phyloP scores from a whole-genome alignment of 2,888 invertebrate species.

The Leucophora obtusa region DNA sequence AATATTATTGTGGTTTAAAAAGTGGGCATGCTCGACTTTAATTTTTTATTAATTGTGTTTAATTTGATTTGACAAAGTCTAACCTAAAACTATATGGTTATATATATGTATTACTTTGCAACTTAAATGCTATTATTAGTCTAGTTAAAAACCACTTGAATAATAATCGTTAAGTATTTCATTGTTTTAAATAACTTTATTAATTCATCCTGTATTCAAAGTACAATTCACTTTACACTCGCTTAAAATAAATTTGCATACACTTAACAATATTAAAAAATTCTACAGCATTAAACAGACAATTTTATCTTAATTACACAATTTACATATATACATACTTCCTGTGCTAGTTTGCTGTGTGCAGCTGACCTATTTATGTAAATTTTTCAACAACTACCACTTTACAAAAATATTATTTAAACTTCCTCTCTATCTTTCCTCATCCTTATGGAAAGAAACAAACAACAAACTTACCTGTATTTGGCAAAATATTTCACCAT shows the following conservation, averaged over 20 bases:
- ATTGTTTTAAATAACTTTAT: background rate
- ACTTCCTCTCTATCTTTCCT: conserved; percentile 10
- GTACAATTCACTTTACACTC: background rate
- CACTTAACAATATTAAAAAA: conserved; percentile 9
- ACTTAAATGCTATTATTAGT: too few relatives aligned
- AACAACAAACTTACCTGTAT: conserved; percentile 85
- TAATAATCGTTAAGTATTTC: background rate
- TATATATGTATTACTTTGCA: too few relatives aligned
- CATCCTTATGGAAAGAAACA: background rate
- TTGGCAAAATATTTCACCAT: conserved; percentile 93
- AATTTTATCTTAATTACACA: background rate
- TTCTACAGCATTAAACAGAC: conserved; percentile 5
- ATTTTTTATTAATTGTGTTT: too few relatives aligned
- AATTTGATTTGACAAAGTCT: too few relatives aligned
- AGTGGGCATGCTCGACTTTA: too few relatives aligned
- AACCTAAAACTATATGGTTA: too few relatives aligned
- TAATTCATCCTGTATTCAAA: background rate
- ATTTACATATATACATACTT: background rate
- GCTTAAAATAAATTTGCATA: conserved; percentile 23
- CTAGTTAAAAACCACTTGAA: too few relatives aligned
- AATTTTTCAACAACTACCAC: background rate
- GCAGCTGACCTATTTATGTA: conserved; percentile 9
- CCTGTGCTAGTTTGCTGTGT: background rate
- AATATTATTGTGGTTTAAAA: too few relatives aligned
- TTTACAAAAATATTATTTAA: background rate